Base-by-base conservation (phyloP, 2,113 vertebrate species). In the Petroica traversi region DNA sequence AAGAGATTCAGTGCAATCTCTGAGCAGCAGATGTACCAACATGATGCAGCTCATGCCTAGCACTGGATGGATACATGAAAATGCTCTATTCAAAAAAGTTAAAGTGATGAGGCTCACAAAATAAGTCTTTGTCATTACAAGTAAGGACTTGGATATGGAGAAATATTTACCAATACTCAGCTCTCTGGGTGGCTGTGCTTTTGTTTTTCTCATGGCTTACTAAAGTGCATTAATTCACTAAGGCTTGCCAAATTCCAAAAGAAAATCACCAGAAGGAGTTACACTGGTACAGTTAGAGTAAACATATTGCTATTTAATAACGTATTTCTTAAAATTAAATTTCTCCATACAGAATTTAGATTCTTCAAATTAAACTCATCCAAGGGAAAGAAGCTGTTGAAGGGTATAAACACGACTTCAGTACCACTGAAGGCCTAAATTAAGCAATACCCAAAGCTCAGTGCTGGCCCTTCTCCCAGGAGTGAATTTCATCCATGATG, bases 401-500 rank as follows among this genome's bases (percentile, higher is more conserved):
- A 76, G 63, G 46, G 51, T 57, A 80, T 41, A 73, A 96, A 66
- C 63, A 88, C 29, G 54, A 89, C 46, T 92, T 46, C 26, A 55
- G 69, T 48, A 67, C 43, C 58, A 73, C 51, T 63, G 51, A 93
- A 80, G 67, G 55, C 22, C 43, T 71, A 62, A 82, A 78, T 80
- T 83, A 92, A 93, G 92, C 88, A 92, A 80, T 48, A 92, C 43
- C 45, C 59, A 57, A 88, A 88, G 43, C 52, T 83, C 69, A 45
- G 80, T 38, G 45, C 82, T 95, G 94, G 92, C 85, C 90, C 31
- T 77, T 67, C 77, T 94, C 93, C 95, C 85, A 88, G 78, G 85
- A 90, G 82, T 57, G 43, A 90, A 95, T 67, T 93, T 96, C 71
- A 85, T 83, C 87, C 59, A 59, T 71, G 68, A 92, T 78, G 78